Percentiles rank a stretch among this genome's conserved stretches.
Conservation (phyloP, 2,113 vertebrate species). For the Formicarius rufipectus region DNA sequence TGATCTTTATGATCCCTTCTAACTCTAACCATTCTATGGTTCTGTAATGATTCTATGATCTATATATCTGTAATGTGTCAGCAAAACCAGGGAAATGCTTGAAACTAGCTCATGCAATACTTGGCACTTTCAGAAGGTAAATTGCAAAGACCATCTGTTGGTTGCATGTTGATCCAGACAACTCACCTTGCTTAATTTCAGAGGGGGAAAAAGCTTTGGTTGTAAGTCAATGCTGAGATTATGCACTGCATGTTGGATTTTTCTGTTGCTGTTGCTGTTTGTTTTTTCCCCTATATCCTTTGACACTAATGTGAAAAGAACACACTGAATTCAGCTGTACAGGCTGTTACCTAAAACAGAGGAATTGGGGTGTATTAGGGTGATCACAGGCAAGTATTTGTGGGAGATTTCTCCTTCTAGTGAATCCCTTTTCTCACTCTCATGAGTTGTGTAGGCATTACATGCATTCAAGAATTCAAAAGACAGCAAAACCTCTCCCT, state of each 20-base stretch:
- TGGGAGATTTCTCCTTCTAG: neutral
- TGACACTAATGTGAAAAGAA: neutral
- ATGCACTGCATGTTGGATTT: neutral
- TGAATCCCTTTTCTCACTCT: neutral
- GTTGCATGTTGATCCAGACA: accelerated
- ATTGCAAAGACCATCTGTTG: neutral
- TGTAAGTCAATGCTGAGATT: neutral
- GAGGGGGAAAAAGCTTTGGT: neutral
- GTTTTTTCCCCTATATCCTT: neutral
- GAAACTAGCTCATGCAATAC: accelerated
- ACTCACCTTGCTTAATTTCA: neutral
- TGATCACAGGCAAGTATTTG: neutral
- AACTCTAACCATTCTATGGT: neutral
- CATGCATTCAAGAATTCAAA: neutral
- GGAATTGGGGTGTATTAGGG: neutral
- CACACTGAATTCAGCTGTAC: neutral
- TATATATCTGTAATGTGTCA: neutral
- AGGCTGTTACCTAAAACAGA: neutral
- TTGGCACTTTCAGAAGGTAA: neutral
- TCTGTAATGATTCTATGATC: neutral
- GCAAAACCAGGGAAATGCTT: neutral
- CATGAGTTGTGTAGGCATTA: neutral
- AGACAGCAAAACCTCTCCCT: neutral
- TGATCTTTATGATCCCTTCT: neutral
- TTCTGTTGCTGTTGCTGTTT: too few relatives aligned